Conservation (phyloP, 2,113 vertebrate genomes). For the Perca schrenkii region DNA sequence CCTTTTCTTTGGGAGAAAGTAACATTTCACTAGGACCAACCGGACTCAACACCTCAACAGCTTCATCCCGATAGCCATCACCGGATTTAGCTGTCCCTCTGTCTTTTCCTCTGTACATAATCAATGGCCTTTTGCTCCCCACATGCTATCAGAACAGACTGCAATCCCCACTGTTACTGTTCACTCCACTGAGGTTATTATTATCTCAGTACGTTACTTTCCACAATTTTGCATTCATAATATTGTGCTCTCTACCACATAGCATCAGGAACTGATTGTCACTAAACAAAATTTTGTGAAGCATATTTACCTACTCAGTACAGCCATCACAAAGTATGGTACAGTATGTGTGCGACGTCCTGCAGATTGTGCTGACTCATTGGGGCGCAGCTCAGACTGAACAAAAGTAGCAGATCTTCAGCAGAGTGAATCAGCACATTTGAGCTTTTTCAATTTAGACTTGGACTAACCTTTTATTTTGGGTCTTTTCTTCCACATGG, state of each 20-base stretch:
- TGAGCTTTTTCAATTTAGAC: slow-evolving; percentile 53
- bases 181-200: slow-evolving; percentile 25
- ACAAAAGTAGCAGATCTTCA: slow-evolving; percentile 48
- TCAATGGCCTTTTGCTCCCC: slow-evolving; percentile 59
- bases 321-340: not conserved
- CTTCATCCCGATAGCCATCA: slow-evolving; percentile 50
- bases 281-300: slow-evolving; percentile 10
- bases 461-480: slow-evolving; percentile 47
- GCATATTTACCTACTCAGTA: slow-evolving; percentile 19
- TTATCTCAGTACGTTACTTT: slow-evolving; percentile 4
- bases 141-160: slow-evolving; percentile 57
- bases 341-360: slow-evolving; percentile 23
- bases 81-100: slow-evolving; percentile 32
- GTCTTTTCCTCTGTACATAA: slow-evolving; percentile 42
- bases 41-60: slow-evolving; percentile 40
- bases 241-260: not conserved
- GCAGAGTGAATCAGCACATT: slow-evolving; percentile 54
- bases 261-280: slow-evolving; percentile 6
- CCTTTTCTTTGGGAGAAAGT: slow-evolving; percentile 29
- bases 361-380: slow-evolving; percentile 44
- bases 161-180: slow-evolving; percentile 15
- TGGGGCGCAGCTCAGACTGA: slow-evolving; percentile 28
- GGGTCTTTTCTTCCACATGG: slow-evolving; percentile 27
- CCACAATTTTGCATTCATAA: slow-evolving; percentile 12
- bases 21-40: slow-evolving; percentile 53